Percentiles rank a stretch among this genome's conserved stretches.
Evolutionary conservation across 1,140 invertebrate genomes (phyloP).

Genomic region (Drosophila kepulauana): DNA sequence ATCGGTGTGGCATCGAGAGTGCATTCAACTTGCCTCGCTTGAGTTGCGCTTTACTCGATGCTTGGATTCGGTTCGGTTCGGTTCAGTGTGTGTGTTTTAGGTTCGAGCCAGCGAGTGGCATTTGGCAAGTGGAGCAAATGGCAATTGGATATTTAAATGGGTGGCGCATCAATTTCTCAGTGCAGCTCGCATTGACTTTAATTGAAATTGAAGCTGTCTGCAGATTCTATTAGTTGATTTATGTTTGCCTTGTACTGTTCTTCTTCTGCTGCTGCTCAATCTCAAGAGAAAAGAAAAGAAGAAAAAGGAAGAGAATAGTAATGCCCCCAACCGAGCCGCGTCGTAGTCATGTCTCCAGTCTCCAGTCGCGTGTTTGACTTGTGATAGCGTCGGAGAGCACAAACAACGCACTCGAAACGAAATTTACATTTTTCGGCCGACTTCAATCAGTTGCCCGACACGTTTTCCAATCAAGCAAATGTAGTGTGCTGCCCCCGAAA

Average conservation of each 20-base stretch:
- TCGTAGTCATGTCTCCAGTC: not conserved
- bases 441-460: slow-evolving; percentile 57
- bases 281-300: slow-evolving; percentile 2
- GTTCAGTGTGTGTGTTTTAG: too few relatives aligned
- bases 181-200: slow-evolving; percentile 53
- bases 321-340: not conserved
- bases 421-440: slow-evolving; percentile 66
- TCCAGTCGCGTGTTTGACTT: slow-evolving; percentile 46
- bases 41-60: not conserved
- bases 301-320: too few relatives aligned
- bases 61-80: not conserved
- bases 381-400: slow-evolving; percentile 26
- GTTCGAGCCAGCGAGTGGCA: not conserved
- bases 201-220: slow-evolving; percentile 81
- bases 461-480: slow-evolving; percentile 66
- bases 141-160: slow-evolving; percentile 75
- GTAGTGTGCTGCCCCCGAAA: slow-evolving; percentile 32
- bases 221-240: slow-evolving; percentile 81
- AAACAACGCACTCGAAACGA: slow-evolving; percentile 12
- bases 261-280: slow-evolving; percentile 27
- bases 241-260: slow-evolving; percentile 46
- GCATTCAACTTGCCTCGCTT: slow-evolving; percentile 30
- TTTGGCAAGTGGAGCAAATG: slow-evolving; percentile 68
- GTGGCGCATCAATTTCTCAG: slow-evolving; percentile 71
- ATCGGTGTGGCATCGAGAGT: slow-evolving; percentile 39